phyloP scores from a whole-genome alignment of 2,797 vertebrate species.

The Rhincodon typus region DNA sequence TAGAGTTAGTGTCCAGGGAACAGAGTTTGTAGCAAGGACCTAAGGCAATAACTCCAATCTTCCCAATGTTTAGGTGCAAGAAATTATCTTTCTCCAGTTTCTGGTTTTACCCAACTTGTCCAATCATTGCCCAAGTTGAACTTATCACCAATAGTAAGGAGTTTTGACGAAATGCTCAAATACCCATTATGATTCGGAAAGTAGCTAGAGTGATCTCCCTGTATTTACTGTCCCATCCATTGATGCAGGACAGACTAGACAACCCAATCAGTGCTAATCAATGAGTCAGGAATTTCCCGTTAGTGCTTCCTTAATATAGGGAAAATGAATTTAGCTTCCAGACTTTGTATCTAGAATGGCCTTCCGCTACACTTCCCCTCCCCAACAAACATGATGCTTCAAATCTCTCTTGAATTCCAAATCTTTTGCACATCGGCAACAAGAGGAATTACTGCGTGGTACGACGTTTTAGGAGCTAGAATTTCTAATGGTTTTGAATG shows the following conservation, averaged over 20 bases:
- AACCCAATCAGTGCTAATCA: background rate
- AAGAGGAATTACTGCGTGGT: background rate
- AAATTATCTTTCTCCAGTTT: background rate
- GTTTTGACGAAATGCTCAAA: background rate
- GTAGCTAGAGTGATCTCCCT: too few species aligned
- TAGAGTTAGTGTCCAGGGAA: too few species aligned
- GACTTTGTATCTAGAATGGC: too few species aligned
- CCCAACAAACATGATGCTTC: background rate
- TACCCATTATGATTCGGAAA: background rate
- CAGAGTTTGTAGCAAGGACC: too few species aligned
- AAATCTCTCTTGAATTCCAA: background rate
- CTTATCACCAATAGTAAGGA: background rate
- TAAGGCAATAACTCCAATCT: background rate
- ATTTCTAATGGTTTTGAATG: background rate
- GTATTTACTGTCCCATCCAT: background rate
- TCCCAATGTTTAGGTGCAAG: too few species aligned
- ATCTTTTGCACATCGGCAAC: background rate
- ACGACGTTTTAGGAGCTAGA: background rate
- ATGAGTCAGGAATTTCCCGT: background rate
- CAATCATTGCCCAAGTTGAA: background rate
- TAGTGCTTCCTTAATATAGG: background rate
- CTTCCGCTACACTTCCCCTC: too few species aligned
- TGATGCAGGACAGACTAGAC: background rate
- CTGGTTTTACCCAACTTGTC: background rate
- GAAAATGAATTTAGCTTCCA: too few species aligned